Conservation (phyloP, 2,113 vertebrate genomes). For the Takifugu bimaculatus region DNA sequence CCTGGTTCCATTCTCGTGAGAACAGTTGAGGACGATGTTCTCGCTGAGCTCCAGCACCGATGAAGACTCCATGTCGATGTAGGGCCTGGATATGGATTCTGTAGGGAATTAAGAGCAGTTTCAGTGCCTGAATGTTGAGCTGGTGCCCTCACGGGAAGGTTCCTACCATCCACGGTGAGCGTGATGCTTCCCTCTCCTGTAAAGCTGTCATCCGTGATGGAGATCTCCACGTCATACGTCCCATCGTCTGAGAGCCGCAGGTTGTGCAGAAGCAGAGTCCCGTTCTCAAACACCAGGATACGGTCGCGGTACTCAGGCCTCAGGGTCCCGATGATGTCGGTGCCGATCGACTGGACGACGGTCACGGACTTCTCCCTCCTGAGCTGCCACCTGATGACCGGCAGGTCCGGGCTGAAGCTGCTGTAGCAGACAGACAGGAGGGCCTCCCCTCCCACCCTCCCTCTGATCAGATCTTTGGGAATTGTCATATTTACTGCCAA, state of each 20-base stretch:
- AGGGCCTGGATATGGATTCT: conserved; percentile 88
- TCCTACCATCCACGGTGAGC: conserved; percentile 91
- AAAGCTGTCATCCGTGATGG: conserved; percentile 93
- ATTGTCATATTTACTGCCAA: conserved; percentile 89
- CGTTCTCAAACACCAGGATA: conserved; percentile 90
- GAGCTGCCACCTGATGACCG: conserved; percentile 94
- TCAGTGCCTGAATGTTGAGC: no score
- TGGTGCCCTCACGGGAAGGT: background rate
- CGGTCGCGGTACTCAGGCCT: conserved; percentile 88
- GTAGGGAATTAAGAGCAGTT: background rate
- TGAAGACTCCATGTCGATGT: conserved; percentile 79
- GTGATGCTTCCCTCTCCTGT: conserved; percentile 90
- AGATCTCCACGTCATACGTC: conserved; percentile 91
- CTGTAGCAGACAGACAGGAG: conserved; percentile 87
- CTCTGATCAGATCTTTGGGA: conserved; percentile 78
- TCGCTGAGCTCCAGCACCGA: conserved; percentile 90
- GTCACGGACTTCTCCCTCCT: conserved; percentile 87
- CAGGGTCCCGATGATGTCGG: conserved; percentile 89
- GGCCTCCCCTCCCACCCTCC: conserved; percentile 82
- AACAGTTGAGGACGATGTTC: conserved; percentile 88
- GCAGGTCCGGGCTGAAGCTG: conserved; percentile 85
- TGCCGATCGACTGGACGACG: conserved; percentile 91
- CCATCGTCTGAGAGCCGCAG: conserved; percentile 86
- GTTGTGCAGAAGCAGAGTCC: conserved; percentile 89
- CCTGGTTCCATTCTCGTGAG: conserved; percentile 88